These are phyloP conservation scores for Myotis pilosus DNA, from an alignment of 2,797 vertebrate genomes.

Conservation along the genomic window DNA sequence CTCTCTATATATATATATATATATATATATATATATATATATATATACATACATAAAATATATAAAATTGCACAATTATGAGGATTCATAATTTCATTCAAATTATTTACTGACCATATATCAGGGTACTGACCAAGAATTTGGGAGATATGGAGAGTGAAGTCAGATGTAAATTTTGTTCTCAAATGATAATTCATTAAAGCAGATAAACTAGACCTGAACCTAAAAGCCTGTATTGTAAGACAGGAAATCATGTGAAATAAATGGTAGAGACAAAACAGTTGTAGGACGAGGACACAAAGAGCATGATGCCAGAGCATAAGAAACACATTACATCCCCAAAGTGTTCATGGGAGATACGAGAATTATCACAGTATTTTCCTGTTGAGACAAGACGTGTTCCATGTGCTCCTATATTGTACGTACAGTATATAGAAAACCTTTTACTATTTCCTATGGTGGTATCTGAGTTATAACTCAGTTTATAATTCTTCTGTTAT, in stretches of 20 bases:
- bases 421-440: not conserved
- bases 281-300: not conserved
- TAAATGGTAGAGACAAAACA: not conserved
- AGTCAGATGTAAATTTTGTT: not conserved
- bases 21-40: no score
- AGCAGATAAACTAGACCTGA: not conserved
- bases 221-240: not conserved
- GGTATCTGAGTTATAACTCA: constrained; percentile 36
- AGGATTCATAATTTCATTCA: not conserved
- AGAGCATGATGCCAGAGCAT: not conserved
- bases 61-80: not conserved
- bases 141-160: not conserved
- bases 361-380: not conserved
- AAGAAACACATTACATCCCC: not conserved
- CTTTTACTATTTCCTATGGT: constrained; percentile 18
- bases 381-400: not conserved
- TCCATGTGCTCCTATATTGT: not conserved
- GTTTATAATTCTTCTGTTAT: constrained; percentile 51
- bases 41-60: rapidly evolving
- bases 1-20: no score
- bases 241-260: not conserved
- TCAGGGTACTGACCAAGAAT: not conserved
- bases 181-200: not conserved
- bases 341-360: not conserved
- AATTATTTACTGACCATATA: not conserved